Evolutionary conservation across 2,888 invertebrate species (phyloP).

Genomic region (Schizaphis graminum): DNA sequence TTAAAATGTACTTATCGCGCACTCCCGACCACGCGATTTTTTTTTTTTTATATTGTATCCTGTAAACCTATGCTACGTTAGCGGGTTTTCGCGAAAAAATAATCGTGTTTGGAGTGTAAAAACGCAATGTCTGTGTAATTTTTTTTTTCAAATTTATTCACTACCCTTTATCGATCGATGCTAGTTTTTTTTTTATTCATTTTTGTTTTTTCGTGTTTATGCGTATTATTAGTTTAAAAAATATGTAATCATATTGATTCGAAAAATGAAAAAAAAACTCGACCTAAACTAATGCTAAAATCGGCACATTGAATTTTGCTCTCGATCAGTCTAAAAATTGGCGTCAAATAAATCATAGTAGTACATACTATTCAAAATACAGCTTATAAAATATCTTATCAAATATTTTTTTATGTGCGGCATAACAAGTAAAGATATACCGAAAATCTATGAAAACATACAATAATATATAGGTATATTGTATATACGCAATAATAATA

Average conservation of each 20-base stretch:
- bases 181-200: neutral
- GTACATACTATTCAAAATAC: neutral
- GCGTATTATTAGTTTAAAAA: neutral
- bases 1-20: slow-evolving; percentile 12
- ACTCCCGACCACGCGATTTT: neutral
- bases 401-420: neutral
- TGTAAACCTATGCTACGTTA: neutral
- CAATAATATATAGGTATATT: no score
- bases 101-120: neutral
- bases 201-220: neutral
- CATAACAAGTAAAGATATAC: neutral
- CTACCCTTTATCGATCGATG: neutral
- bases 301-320: neutral
- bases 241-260: neutral
- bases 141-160: slow-evolving; percentile 8
- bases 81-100: neutral
- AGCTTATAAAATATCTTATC: neutral
- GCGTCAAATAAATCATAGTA: neutral
- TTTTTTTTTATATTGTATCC: neutral
- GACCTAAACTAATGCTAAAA: neutral
- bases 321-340: neutral
- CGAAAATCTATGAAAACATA: neutral
- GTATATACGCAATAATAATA: neutral
- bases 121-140: neutral
- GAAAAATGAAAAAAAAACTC: neutral